These are phyloP conservation scores for Pterocles burchelli DNA, from an alignment of 2,113 vertebrate species.

Conservation along the genomic window DNA sequence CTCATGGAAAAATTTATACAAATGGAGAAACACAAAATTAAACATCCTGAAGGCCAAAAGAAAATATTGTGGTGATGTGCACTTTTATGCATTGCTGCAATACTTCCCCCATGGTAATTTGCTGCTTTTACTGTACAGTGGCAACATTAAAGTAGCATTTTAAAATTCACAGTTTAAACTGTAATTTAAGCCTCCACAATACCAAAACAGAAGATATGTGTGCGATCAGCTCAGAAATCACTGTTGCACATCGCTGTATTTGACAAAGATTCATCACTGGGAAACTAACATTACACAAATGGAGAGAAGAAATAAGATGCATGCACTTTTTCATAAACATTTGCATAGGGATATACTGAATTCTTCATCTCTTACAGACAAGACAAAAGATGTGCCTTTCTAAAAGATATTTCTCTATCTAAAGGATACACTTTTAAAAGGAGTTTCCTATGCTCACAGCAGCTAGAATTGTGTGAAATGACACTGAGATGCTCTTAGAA, in stretches of 20 bases:
- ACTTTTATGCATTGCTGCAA: not conserved
- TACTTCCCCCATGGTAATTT: not conserved
- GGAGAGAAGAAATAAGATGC: not conserved
- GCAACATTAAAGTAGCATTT: conserved; percentile 5
- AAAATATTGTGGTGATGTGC: not conserved
- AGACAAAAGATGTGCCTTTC: conserved; percentile 17
- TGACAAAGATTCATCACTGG: not conserved
- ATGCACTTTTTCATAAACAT: not conserved
- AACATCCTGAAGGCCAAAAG: not conserved
- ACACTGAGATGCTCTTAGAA: not conserved
- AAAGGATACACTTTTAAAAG: not conserved
- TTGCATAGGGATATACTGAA: not conserved
- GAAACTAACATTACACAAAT: not conserved
- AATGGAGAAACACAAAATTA: not conserved
- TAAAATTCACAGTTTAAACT: not conserved
- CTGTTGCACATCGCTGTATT: not conserved
- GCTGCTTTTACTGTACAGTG: not conserved
- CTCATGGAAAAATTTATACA: not conserved
- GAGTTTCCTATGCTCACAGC: not conserved
- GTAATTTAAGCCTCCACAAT: conserved; percentile 20
- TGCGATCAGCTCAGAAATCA: not conserved
- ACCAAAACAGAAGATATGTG: not conserved
- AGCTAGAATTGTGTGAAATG: not conserved
- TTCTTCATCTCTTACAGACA: not conserved
- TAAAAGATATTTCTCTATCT: not conserved